Evolutionary conservation across 2,888 invertebrate species (phyloP), one percentile per base, ranked within the genome.

Genomic region (Heliconius charithonia): DNA sequence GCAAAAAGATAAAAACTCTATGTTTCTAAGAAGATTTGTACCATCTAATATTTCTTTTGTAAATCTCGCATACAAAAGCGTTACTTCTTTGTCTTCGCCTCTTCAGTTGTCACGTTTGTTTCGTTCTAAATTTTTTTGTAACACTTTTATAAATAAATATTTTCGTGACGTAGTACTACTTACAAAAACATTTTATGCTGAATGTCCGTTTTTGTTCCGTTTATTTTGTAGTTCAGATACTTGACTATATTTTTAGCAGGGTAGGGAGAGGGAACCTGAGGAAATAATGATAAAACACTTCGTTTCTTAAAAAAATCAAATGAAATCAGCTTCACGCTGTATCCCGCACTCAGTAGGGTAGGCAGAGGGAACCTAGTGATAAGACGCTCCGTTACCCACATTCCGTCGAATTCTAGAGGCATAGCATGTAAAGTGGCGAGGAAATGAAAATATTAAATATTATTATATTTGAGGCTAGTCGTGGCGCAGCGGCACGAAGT

Each of bases 21-120:
- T 59, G 25, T 37, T 25, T 59, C 32, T 16, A 16, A 45, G n/a
- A 16, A 45, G 41, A 25, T n/a, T 45, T 16, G 41, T 9, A 16
- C 12, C 25, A 69, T 69, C 16, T 72, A 72, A 37, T 72, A 59
- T 72, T 37, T 25, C 41, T 59, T 37, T 59, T 72, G 72, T 72
- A 72, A 72, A 72, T 72, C 37, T 72, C 32, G 37, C 37, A 59
- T 25, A 59, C 59, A 59, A 59, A 59, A 37, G 22, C 37, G 29
- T 72, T 72, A 16, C 32, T 32, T 10, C 59, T 59, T 59, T 72
- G 32, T 59, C 37, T 56, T 72, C n/a, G 69, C 41, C 69, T 25
- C 69, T 59, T 56, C 56, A 72, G n/a, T 59, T 59, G 22, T 56
- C 56, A 59, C 32, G n/a, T 32, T 51, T 71, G 71, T 71, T 71